phyloP scores from a whole-genome alignment of 2,888 invertebrate species.

The Zygogramma bicolorata region DNA sequence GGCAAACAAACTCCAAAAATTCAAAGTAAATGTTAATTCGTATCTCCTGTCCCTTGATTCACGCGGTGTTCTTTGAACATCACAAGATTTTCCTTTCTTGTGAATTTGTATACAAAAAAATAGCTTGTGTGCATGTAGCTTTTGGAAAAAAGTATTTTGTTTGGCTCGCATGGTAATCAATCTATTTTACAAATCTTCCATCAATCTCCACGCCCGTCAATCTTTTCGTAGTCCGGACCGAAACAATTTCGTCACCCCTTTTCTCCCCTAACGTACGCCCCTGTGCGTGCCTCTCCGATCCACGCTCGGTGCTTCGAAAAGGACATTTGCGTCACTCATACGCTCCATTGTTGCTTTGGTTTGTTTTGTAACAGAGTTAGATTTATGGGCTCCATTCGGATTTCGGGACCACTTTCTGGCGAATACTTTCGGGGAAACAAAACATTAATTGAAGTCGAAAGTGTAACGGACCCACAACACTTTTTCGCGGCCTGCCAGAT shows the following conservation, averaged over 20 bases:
- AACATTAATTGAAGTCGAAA: slow-evolving; percentile 60
- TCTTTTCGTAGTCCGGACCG: too few species aligned
- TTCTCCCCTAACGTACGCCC: slow-evolving; percentile 35
- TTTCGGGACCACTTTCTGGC: slow-evolving; percentile 47
- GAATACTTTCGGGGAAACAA: slow-evolving; percentile 58
- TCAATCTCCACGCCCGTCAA: too few species aligned
- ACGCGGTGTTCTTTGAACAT: too few species aligned
- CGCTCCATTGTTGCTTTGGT: slow-evolving; percentile 65
- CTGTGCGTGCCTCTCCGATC: background rate
- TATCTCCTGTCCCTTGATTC: too few species aligned
- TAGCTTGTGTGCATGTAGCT: too few species aligned
- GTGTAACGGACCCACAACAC: slow-evolving; percentile 55
- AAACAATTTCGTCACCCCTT: slow-evolving; percentile 1
- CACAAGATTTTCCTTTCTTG: too few species aligned
- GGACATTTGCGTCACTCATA: slow-evolving; percentile 66
- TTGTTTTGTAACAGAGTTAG: slow-evolving; percentile 65
- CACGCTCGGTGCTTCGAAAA: background rate
- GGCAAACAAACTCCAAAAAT: too few species aligned
- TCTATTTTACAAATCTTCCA: too few species aligned
- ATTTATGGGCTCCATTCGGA: slow-evolving; percentile 61
- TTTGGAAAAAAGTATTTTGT: too few species aligned
- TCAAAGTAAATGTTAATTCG: too few species aligned
- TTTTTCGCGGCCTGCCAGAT: slow-evolving; percentile 46
- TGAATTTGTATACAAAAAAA: too few species aligned
- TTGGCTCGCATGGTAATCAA: too few species aligned